Evolutionary conservation across 2,888 invertebrate species (phyloP), one percentile per base, ranked within the genome.

Genomic region (Morpho helenor): DNA sequence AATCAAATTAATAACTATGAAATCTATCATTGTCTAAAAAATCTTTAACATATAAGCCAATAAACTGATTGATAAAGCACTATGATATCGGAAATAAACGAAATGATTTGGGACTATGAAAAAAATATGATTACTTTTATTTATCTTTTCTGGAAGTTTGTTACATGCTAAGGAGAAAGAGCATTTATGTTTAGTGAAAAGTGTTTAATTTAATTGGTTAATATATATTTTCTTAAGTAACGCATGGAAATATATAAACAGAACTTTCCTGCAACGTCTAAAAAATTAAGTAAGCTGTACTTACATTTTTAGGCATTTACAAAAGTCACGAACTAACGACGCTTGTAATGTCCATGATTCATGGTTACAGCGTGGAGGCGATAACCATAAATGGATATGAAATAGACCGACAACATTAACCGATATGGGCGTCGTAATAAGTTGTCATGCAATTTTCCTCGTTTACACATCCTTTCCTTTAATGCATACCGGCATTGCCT

Each of bases 371-470:
- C 69, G 6, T 9, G 44, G 70, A 68, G 68, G 63, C 70, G 66
- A 60, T 69, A 63, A 55, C 76, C 72, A 57, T 72, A 76, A 58
- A 74, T 66, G 72, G 75, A 49, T 48, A 56, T 66, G 56, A 70
- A 71, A 72, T 73, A 69, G 70, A 68, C 70, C 73, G 70, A 66
- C 56, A 58, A 67, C 54, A 61, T 60, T 66, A 65, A 61, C 55
- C 49, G 23, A 41, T 55, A 56, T 44, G 48, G 45, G 22, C 55
- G 49, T 49, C 49, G 51, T 60, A 44, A 52, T 53, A 43, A 31
- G 49, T 52, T 49, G 46, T 59, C 41, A 52, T 48, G 51, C 50
- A 49, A 48, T 45, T 57, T 52, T 40, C 48, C 50, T 52, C 48
- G 44, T 53, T 56, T 40, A 56, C 46, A 50, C n/a, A 48, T 43